phyloP scores from a whole-genome alignment of 2,888 invertebrate genomes.

The Lymantria dispar region DNA sequence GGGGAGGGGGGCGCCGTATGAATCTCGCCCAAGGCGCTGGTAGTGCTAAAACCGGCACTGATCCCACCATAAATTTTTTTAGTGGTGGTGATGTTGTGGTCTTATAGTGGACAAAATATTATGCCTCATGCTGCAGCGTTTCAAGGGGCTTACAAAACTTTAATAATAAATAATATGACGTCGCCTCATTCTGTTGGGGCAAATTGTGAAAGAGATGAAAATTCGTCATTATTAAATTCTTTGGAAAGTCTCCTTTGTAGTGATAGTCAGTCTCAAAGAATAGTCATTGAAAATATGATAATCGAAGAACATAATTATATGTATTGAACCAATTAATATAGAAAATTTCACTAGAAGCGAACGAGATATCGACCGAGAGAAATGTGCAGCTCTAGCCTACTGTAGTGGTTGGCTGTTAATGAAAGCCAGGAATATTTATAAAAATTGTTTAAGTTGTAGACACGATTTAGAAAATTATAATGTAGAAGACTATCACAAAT shows the following conservation, averaged over 20 bases:
- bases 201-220: too few species aligned
- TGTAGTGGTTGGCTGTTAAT: conserved; percentile 21
- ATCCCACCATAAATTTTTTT: conserved; percentile 11
- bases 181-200: too few species aligned
- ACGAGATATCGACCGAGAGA: conserved; percentile 4
- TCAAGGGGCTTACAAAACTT: conserved; percentile 2
- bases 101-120: conserved; percentile 6
- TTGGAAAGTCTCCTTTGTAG: background rate
- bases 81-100: conserved; percentile 4
- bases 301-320: background rate
- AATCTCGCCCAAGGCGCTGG: too few species aligned
- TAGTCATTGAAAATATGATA: background rate
- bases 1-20: too few species aligned
- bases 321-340: background rate
- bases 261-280: background rate
- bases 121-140: conserved; percentile 4
- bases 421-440: conserved; percentile 6
- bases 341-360: background rate
- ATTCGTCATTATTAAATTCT: too few species aligned
- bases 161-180: background rate
- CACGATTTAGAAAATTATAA: background rate
- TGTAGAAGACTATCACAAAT: background rate
- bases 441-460: conserved; percentile 1
- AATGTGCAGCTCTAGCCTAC: conserved; percentile 16
- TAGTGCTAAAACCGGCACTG: too few species aligned